Conservation (phyloP, 2,113 vertebrate genomes). For the Tautogolabrus adspersus region DNA sequence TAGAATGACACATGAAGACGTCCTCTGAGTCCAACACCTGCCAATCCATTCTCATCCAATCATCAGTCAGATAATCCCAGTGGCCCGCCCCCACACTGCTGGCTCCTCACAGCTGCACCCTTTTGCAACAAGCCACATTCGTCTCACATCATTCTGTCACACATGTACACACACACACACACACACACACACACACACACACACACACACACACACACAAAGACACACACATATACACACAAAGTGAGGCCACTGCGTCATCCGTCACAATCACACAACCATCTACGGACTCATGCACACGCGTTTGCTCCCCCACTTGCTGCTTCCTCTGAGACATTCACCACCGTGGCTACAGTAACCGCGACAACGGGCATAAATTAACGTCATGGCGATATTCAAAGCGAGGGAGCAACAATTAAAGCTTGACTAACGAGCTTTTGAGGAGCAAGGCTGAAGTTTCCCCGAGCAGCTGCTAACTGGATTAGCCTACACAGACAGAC, state of each 20-base stretch:
- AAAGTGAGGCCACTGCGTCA: constrained; percentile 34
- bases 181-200: constrained; percentile 22
- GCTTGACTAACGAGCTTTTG: constrained; percentile 86
- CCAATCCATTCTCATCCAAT: constrained; percentile 72
- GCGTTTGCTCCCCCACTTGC: constrained; percentile 62
- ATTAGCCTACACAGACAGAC: constrained; percentile 74
- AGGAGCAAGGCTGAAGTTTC: constrained; percentile 83
- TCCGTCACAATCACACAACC: constrained; percentile 48
- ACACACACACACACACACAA: constrained; percentile 14
- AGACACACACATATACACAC: constrained; percentile 16
- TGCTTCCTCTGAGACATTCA: constrained; percentile 75
- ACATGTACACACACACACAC: constrained; percentile 15
- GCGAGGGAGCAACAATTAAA: constrained; percentile 85
- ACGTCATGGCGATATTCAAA: constrained; percentile 83
- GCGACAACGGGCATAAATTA: constrained; percentile 83
- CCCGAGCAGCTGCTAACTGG: constrained; percentile 83
- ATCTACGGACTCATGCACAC: constrained; percentile 43
- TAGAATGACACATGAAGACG: constrained; percentile 28
- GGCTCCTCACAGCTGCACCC: constrained; percentile 54
- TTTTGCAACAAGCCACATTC: constrained; percentile 60
- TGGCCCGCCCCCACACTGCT: constrained; percentile 58
- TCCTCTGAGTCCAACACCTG: constrained; percentile 54
- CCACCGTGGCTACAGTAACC: constrained; percentile 72
- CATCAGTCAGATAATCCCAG: constrained; percentile 66
- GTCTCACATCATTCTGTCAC: constrained; percentile 18